These are phyloP conservation scores for Drosophila grimshawi DNA, from an alignment of 1,140 invertebrate genomes.

Conservation along the genomic window DNA sequence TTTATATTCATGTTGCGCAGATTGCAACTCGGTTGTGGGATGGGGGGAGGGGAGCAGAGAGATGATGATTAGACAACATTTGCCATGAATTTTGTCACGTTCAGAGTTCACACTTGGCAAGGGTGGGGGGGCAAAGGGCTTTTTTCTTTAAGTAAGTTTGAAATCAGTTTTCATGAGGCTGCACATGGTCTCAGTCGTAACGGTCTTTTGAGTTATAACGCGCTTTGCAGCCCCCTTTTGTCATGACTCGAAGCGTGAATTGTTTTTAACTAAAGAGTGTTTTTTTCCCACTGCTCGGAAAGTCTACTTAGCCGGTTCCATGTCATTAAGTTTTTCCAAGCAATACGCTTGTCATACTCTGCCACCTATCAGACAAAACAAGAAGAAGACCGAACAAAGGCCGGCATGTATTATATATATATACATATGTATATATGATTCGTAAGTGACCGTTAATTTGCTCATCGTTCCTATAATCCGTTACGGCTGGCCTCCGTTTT, in stretches of 20 bases:
- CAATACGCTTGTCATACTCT: slow-evolving; percentile 63
- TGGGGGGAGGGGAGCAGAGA: background rate
- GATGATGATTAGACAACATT: slow-evolving; percentile 68
- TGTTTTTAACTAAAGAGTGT: slow-evolving; percentile 20
- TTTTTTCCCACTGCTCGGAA: slow-evolving; percentile 27
- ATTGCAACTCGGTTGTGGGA: background rate
- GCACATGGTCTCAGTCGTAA: slow-evolving; percentile 39
- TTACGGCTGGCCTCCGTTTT: slow-evolving; percentile 69
- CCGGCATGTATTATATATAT: slow-evolving; percentile 19
- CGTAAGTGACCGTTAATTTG: slow-evolving; percentile 74
- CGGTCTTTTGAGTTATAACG: slow-evolving; percentile 45
- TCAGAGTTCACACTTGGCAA: slow-evolving; percentile 43
- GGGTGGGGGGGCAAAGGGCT: background rate
- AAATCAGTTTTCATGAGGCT: slow-evolving; percentile 68
- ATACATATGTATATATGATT: slow-evolving; percentile 20
- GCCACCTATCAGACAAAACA: slow-evolving; percentile 23
- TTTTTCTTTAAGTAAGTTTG: background rate
- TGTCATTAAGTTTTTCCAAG: slow-evolving; percentile 65
- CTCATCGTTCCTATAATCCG: slow-evolving; percentile 71
- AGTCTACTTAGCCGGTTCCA: slow-evolving; percentile 51
- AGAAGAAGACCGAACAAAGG: slow-evolving; percentile 44
- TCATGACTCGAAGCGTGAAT: slow-evolving; percentile 49
- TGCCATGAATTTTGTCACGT: slow-evolving; percentile 64
- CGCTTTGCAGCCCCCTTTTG: slow-evolving; percentile 45
- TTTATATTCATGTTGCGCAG: slow-evolving; percentile 60